These are phyloP conservation scores for Peromyscus leucopus DNA, from an alignment of 2,113 vertebrate genomes.

Conservation along the genomic window DNA sequence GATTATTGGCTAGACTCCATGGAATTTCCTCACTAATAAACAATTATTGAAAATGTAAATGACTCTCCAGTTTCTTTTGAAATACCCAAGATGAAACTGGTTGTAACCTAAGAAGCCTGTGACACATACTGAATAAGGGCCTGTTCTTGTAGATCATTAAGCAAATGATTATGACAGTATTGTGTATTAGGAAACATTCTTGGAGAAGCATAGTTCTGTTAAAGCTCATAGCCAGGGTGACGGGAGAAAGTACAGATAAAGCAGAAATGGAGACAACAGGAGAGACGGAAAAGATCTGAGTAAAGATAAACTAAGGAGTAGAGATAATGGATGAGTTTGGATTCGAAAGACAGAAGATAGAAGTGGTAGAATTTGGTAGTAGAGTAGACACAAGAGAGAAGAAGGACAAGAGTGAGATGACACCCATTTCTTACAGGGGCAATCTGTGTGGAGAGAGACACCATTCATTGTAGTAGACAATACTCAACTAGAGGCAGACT, in stretches of 20 bases:
- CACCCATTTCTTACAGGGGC: neutral
- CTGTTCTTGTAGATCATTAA: neutral
- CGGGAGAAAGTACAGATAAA: neutral
- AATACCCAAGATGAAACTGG: neutral
- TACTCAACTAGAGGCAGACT: fast-evolving
- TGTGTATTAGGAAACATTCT: neutral
- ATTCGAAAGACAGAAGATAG: neutral
- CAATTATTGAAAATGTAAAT: neutral
- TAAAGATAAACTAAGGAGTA: neutral
- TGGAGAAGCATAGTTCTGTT: neutral
- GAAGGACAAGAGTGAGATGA: neutral
- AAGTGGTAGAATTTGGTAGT: neutral
- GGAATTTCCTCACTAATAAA: neutral
- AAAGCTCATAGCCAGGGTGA: neutral
- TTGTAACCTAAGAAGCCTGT: neutral
- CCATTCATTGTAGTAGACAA: neutral
- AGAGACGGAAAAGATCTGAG: neutral
- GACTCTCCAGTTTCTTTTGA: neutral
- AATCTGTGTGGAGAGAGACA: neutral
- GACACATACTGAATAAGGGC: neutral
- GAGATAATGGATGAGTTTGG: neutral
- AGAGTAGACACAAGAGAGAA: neutral
- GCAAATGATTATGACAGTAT: neutral
- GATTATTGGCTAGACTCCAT: no score
- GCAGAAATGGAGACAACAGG: neutral